Base-by-base conservation (phyloP, 2,113 vertebrate genomes). In the Gopherus flavomarginatus region DNA sequence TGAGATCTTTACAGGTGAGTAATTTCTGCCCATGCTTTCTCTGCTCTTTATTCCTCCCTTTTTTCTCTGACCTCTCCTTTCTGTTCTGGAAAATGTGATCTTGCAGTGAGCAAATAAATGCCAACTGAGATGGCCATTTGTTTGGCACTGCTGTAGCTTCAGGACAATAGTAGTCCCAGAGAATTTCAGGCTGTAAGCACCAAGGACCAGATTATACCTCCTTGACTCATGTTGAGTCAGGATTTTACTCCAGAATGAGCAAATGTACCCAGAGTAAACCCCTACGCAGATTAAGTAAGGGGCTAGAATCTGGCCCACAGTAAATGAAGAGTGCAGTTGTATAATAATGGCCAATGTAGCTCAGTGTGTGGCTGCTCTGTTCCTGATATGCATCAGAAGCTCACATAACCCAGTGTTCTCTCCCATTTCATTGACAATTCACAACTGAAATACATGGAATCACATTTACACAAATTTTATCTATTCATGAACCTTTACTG, bases 1-100 rank as follows among this genome's bases (percentile, higher is more conserved):
- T 81, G 38, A 22, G 84, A 97, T 87, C 92, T 91, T 92, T 89
- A 80, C 93, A 97, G 96, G 96, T 97, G 92, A 97, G 96, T 96
- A 87, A 88, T 78, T 85, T 81, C 79, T 62, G 83, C 84, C 87
- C 3, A 0, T 85, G 87, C 88, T 94, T 27, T 42, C 38, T 24
- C 38, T 42, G n/a, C 22, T 95, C 88, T 90, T 94, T 82, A 75
- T 87, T 35, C 69, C 54, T 94, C n/a, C 87, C 94, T 65, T 59
- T 65, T 93, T 94, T 44, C 94, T 91, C 79, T 91, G 65, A 59
- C 57, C 38, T 65, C 42, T 88, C 72, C 53, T 93, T 95, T 90
- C 79, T 87, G n/a, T 85, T 89, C 84, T 59, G 81, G 86, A 88
- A 75, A 47, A 8, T 79, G 69, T 86, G 72, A 95, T 83, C 49